These are phyloP conservation scores for Epinotia brunnichana DNA, from an alignment of 2,888 invertebrate genomes.

Conservation along the genomic window DNA sequence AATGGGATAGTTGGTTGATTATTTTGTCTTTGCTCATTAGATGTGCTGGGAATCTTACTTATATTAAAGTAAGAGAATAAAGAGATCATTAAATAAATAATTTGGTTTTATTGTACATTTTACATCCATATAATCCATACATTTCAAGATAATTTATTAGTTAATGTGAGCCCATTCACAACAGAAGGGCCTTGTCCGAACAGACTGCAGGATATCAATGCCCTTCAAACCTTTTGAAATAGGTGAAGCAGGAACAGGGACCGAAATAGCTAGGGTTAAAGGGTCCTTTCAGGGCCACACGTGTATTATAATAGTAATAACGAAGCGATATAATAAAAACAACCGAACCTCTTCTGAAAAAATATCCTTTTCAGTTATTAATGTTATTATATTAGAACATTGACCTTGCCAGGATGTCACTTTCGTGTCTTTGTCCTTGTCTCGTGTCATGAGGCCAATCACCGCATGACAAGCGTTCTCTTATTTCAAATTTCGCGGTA, in stretches of 20 bases:
- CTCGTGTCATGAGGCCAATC: conserved; percentile 36
- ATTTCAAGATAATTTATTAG: neutral
- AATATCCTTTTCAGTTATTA: conserved; percentile 16
- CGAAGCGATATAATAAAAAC: neutral
- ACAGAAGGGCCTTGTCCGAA: neutral
- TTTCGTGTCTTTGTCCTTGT: conserved; percentile 39
- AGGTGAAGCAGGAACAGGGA: neutral
- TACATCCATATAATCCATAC: neutral
- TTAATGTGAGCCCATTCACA: neutral
- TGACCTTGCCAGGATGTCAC: conserved; percentile 33
- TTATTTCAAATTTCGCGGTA: conserved; percentile 58
- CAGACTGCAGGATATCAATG: neutral
- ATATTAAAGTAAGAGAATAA: conserved; percentile 51
- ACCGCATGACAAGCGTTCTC: conserved; percentile 27
- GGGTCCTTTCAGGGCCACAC: no score
- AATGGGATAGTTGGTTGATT: conserved; percentile 11
- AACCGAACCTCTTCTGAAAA: neutral
- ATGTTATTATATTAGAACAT: no score
- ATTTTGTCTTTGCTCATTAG: conserved; percentile 44
- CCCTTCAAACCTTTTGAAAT: neutral
- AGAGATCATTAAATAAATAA: conserved; percentile 49
- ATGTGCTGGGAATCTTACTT: conserved; percentile 50
- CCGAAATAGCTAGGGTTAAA: no score
- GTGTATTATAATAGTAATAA: no score
- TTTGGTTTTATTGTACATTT: conserved; percentile 28